These are phyloP conservation scores for Melanotus villosus DNA, from an alignment of 2,888 invertebrate genomes.

Conservation along the genomic window DNA sequence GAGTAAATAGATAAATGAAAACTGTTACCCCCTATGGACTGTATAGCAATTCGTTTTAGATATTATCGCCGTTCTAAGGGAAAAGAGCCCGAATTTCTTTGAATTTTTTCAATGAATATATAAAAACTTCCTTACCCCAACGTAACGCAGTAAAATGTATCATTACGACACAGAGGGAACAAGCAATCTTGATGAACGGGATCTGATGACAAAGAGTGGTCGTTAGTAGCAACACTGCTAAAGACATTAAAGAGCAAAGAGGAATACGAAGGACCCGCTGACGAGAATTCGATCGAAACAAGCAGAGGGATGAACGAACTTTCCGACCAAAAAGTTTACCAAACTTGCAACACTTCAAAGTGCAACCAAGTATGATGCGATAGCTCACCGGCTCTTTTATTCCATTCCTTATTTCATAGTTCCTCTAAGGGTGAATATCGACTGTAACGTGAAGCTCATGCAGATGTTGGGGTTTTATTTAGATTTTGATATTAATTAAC, in stretches of 20 bases:
- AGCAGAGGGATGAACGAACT: conserved; percentile 40
- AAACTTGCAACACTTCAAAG: conserved; percentile 58
- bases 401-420: conserved; percentile 40
- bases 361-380: conserved; percentile 60
- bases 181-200: conserved; percentile 54
- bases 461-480: conserved; percentile 48
- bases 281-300: conserved; percentile 48
- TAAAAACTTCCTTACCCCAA: conserved; percentile 16
- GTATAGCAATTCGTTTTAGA: background rate
- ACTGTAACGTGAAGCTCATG: conserved; percentile 36
- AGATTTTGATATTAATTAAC: conserved; percentile 51
- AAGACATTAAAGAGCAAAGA: conserved; percentile 54
- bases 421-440: conserved; percentile 39
- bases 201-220: conserved; percentile 56
- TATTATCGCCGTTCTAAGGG: background rate
- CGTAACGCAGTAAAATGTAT: conserved; percentile 37
- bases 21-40: background rate
- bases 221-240: conserved; percentile 56
- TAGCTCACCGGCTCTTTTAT: conserved; percentile 45
- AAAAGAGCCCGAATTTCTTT: background rate
- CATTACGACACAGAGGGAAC: conserved; percentile 46
- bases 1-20: background rate
- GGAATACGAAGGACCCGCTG: conserved; percentile 40
- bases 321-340: conserved; percentile 52
- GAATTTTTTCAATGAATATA: conserved; percentile 20